Evolutionary conservation across 2,797 vertebrate genomes (phyloP).

Genomic region (Discoglossus pictus): DNA sequence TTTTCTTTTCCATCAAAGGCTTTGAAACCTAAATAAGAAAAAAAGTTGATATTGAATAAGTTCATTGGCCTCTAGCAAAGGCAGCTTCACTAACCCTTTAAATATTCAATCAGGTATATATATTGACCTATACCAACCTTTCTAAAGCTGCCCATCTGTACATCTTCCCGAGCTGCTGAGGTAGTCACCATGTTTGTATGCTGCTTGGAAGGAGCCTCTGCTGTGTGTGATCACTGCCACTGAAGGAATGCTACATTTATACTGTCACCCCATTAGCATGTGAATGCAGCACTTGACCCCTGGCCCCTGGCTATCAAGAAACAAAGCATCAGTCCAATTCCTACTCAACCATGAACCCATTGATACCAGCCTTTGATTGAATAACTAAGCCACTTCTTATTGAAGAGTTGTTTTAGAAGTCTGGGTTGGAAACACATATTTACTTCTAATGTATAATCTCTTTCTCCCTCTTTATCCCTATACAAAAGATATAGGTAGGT

Average conservation of each 20-base stretch:
- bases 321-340: slow-evolving; percentile 36
- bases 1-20: slow-evolving; percentile 89
- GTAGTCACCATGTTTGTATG: slow-evolving; percentile 27
- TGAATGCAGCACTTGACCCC: slow-evolving; percentile 69
- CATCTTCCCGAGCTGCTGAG: neutral
- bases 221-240: slow-evolving; percentile 14
- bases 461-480: too few relatives aligned
- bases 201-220: neutral
- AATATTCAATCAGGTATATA: too few relatives aligned
- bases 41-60: neutral
- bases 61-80: too few relatives aligned
- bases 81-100: too few relatives aligned
- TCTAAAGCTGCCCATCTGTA: slow-evolving; percentile 8
- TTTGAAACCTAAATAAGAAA: slow-evolving; percentile 76
- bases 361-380: slow-evolving; percentile 20
- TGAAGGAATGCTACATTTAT: slow-evolving; percentile 69
- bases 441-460: too few relatives aligned
- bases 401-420: neutral
- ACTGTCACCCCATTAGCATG: slow-evolving; percentile 77
- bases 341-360: slow-evolving; percentile 37
- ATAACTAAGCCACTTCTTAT: neutral
- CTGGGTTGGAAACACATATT: neutral
- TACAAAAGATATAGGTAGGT: neutral
- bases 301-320: slow-evolving; percentile 18
- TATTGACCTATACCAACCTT: slow-evolving; percentile 38